These are phyloP conservation scores for Drosophila kurseongensis DNA, from an alignment of 1,140 invertebrate genomes.

Conservation along the genomic window DNA sequence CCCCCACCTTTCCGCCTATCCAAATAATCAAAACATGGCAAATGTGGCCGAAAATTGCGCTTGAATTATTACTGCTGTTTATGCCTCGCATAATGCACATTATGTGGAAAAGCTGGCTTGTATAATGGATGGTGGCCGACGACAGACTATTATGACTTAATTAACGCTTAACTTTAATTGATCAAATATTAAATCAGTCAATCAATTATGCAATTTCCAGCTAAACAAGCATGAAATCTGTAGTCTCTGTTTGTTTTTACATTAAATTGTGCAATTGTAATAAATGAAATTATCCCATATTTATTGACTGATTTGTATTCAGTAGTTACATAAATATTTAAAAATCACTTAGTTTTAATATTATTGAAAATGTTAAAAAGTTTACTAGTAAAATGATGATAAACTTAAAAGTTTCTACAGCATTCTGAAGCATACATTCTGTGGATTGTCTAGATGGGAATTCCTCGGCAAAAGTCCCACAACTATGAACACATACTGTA, in stretches of 20 bases:
- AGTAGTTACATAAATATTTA: no score
- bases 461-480: not conserved
- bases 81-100: not conserved
- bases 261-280: not conserved
- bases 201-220: conserved; percentile 13
- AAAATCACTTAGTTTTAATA: no score
- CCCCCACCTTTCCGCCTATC: not conserved
- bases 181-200: conserved; percentile 13
- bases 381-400: no score
- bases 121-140: not conserved
- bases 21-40: not conserved
- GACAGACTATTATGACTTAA: conserved; percentile 3
- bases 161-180: conserved; percentile 2
- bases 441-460: not conserved
- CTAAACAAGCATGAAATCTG: not conserved
- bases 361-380: no score
- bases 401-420: not conserved
- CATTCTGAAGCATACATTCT: not conserved
- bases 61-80: conserved; percentile 2
- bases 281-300: conserved; percentile 2
- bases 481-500: not conserved
- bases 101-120: not conserved
- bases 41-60: conserved; percentile 2
- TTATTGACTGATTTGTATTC: not conserved
- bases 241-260: not conserved